These are phyloP conservation scores for Alethe castanea DNA, from an alignment of 2,113 vertebrate genomes.

Conservation along the genomic window DNA sequence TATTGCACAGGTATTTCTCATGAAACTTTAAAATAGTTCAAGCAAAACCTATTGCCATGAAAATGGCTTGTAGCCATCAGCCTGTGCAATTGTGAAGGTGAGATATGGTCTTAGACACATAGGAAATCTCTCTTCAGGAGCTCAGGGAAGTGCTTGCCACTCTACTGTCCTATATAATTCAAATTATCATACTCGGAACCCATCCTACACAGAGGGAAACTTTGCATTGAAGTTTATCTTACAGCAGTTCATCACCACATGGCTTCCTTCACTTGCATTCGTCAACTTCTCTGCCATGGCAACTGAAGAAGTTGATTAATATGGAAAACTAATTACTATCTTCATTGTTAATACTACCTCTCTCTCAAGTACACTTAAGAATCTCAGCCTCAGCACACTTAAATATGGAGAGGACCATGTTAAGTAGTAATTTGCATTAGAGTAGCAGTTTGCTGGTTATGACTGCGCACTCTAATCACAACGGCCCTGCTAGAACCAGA, in stretches of 20 bases:
- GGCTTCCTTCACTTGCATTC: neutral
- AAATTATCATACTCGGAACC: neutral
- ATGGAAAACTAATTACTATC: neutral
- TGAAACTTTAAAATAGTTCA: neutral
- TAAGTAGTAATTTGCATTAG: neutral
- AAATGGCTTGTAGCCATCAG: neutral
- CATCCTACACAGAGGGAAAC: neutral
- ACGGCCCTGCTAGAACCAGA: neutral
- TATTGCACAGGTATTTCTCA: neutral
- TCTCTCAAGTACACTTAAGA: neutral
- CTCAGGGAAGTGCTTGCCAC: neutral
- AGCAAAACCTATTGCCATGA: neutral
- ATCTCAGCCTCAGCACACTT: neutral
- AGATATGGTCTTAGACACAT: neutral
- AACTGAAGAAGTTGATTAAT: neutral
- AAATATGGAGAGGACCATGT: neutral
- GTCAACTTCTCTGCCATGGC: neutral
- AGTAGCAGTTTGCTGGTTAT: neutral
- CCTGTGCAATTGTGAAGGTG: neutral
- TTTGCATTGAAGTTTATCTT: neutral
- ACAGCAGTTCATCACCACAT: neutral
- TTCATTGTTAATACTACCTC: neutral
- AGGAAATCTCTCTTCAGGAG: neutral
- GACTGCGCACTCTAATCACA: neutral
- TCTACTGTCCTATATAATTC: neutral